Evolutionary conservation across 1,140 invertebrate genomes (phyloP), one percentile per base, ranked within the genome.

Genomic region (Steinernema feltiae): DNA sequence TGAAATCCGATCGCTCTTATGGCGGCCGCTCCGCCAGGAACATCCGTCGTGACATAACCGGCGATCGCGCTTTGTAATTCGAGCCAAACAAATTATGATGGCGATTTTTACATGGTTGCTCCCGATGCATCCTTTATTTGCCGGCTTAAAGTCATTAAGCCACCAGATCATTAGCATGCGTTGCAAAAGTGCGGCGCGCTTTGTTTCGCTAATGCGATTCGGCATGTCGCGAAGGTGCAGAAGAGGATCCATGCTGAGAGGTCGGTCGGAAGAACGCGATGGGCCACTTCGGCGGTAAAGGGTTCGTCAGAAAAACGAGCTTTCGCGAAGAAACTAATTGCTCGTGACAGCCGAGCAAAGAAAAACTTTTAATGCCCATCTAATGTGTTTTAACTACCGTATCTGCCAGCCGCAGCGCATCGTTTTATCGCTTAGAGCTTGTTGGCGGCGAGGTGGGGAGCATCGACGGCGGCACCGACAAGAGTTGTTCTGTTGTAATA

Each of bases 401-500:
- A 63, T 63, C 53, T 27, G 53, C 53, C 53, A 63, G 53, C 53
- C 53, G 53, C 53, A 63, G 53, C 24, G 53, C 24, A 21, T 27
- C 53, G 24, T 63, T 18, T 41, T 41, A 18, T 18, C 7, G 35
- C 35, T 7, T 18, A 41, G 35, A 18, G 35, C 35, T 41, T 7
- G 35, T 18, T 41, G 35, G 35, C 7, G 7, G 35, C n/a, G n/a
- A 46, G 53, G 53, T 63, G 53, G 12, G 53, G 3, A 3, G 12
- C 15, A 15, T 15, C 53, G 24, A 21, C 53, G 3, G 53, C 53
- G 53, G 53, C 53, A 63, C 24, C 53, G 2, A 63, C 53, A 63
- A 63, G 53, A 63, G 53, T 63, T 63, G 53, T 63, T 63, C 53
- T 63, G 53, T 63, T 63, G 53, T 63, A 63, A 63, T 63, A 63